These are phyloP conservation scores for Betta splendens DNA, from an alignment of 2,797 vertebrate species.

Conservation along the genomic window DNA sequence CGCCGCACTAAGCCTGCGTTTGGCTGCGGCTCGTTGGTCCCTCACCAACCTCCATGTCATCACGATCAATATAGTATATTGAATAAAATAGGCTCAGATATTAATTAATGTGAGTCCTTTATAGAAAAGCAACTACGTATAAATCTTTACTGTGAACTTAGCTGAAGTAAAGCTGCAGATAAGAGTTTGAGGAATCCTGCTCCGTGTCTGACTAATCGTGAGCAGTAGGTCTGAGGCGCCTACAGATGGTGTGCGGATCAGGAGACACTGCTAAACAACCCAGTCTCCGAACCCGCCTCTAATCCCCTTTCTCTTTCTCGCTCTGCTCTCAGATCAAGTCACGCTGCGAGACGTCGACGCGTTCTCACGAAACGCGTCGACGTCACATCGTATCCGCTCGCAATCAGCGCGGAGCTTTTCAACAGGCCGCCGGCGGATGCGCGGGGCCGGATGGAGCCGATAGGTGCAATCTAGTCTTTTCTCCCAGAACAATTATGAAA, in stretches of 20 bases:
- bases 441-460: slow-evolving; percentile 43
- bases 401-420: slow-evolving; percentile 58
- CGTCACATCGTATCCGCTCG: slow-evolving; percentile 60
- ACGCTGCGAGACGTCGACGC: slow-evolving; percentile 51
- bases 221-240: slow-evolving; percentile 25
- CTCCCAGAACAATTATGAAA: slow-evolving; percentile 18
- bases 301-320: slow-evolving; percentile 55
- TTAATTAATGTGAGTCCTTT: too few species aligned
- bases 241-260: slow-evolving; percentile 53
- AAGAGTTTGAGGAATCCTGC: slow-evolving; percentile 20
- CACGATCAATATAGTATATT: background rate
- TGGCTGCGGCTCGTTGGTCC: slow-evolving; percentile 28
- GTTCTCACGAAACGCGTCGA: slow-evolving; percentile 63
- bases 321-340: slow-evolving; percentile 54
- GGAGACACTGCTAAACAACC: slow-evolving; percentile 45
- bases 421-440: slow-evolving; percentile 53
- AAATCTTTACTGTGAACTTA: too few species aligned
- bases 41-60: slow-evolving; percentile 24
- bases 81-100: too few species aligned
- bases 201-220: slow-evolving; percentile 21
- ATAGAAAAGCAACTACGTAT: too few species aligned
- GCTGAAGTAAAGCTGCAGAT: background rate
- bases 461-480: background rate
- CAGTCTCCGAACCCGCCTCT: slow-evolving; percentile 53
- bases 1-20: slow-evolving; percentile 39